A percentile compares a stretch with the other conserved stretches of the same genome.
Evolutionary conservation across 2,888 invertebrate species (phyloP).

Genomic region (Octonoba sinensis): DNA sequence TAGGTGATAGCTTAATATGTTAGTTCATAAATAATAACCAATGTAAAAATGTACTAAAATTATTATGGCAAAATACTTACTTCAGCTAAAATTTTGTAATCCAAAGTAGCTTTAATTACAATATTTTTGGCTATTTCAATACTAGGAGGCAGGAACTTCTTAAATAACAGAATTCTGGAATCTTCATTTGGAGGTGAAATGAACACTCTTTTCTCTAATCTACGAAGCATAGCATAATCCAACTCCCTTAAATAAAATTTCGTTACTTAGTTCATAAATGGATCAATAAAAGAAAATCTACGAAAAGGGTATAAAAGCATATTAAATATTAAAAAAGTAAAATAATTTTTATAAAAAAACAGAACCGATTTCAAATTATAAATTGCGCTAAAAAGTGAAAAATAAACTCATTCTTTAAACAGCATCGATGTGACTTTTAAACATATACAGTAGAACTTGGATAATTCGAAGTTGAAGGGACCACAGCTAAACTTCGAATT

Average conservation of each 20-base stretch:
- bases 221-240: slow-evolving; percentile 86
- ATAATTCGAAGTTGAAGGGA: too few relatives aligned
- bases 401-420: too few relatives aligned
- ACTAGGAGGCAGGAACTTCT: slow-evolving; percentile 72
- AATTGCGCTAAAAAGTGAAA: neutral
- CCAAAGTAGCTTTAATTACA: slow-evolving; percentile 72
- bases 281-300: neutral
- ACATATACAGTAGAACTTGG: too few relatives aligned
- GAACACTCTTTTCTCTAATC: slow-evolving; percentile 88
- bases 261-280: neutral
- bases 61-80: slow-evolving; percentile 62
- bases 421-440: too few relatives aligned
- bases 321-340: too few relatives aligned
- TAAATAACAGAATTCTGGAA: slow-evolving; percentile 80
- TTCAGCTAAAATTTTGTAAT: slow-evolving; percentile 72
- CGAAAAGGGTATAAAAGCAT: too few relatives aligned
- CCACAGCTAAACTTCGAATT: too few relatives aligned
- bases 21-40: neutral
- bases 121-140: slow-evolving; percentile 69
- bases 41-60: too few relatives aligned
- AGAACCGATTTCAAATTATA: too few relatives aligned
- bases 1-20: too few relatives aligned
- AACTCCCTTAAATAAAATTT: slow-evolving; percentile 78
- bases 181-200: slow-evolving; percentile 81
- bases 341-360: too few relatives aligned